Base-by-base conservation (phyloP, 2,888 invertebrate species). In the Heliconius hortense region DNA sequence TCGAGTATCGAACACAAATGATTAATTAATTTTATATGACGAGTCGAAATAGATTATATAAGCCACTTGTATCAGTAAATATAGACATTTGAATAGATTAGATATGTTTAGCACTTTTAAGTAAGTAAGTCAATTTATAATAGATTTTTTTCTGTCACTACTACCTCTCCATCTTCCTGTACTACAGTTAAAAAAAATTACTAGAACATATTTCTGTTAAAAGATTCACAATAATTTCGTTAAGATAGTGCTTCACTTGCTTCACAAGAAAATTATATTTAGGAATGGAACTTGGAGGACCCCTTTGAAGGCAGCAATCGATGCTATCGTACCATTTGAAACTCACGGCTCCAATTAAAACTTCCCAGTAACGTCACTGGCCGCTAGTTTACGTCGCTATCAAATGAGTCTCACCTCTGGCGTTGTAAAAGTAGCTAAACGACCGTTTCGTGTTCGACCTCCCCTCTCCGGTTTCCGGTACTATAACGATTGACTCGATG, bases 401-500 rank as follows among this genome's bases (percentile, higher is more conserved):
- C 62, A 76, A 74, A 76, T 66, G 76, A 74, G 72, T 75, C 74
- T 70, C 76, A 74, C 73, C 75, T 77, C 73, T 73, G 56, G 56
- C 56, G 70, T 62, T 67, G 59, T 74, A 75, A 79, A 79, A 80
- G 78, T 79, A 76, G 67, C 78, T 73, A 75, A 80, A 79, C 79
- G 77, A 79, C 78, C 79, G 74, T 79, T 82, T 80, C 70, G 78
- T 77, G 75, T 74, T 80, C 77, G 77, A 74, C 72, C 75, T 67
- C 76, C 74, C 73, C 79, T 77, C 79, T 75, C 73, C 73, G 62
- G 80, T 79, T 79, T 78, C 80, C 74, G 76, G 74, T 75, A 74
- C 74, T 73, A 72, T 76, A 77, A 75, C 77, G 77, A 78, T 79
- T 77, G 72, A 71, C 76, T 77, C 64, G 28, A 74, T 67, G 72